Evolutionary conservation across 2,797 vertebrate genomes (phyloP), one percentile per base, ranked within the genome.

Genomic region (Tokudaia muenninki): DNA sequence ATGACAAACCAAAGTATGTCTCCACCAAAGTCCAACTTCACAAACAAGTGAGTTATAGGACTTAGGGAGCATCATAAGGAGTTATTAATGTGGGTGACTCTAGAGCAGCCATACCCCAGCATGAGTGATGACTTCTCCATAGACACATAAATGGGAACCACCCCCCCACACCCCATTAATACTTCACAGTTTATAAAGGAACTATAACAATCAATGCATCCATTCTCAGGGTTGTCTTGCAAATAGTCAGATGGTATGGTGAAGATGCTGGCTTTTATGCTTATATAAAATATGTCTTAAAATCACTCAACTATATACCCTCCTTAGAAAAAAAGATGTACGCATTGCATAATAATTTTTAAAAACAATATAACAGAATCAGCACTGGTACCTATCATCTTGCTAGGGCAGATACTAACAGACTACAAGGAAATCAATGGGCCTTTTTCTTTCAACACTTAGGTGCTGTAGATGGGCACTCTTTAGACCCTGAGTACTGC

Each of bases 401-500:
- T 86, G 13, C 61, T 90, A 63, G 79, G 34, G 37, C 11, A 97
- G 6, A 59, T 57, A 77, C 41, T 86, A 95, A 59, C 6, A 84
- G 47, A 44, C 26, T 44, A 89, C n/a, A 77, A 94, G 13, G n/a
- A 91, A 91, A 86, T 24, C 19, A 29, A 29, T 41, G 16, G 24
- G 34, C 90, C 70, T 44, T 52, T 83, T 80, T 37, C 50, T 90
- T 52, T 78, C 57, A 59, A 52, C 34, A 87, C 65, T 87, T 6
- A n/a, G 3, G 5, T 63, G 24, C 83, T 75, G 65, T 6, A 77
- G 14, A 81, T 29, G 17, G 84, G 78, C 31, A 61, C 44, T 65
- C 72, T 91, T 96, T 47, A 96, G 61, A 70, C 86, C 31, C n/a
- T 61, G 59, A 90, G 44, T 88, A 83, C 4, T 41, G 59, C 67